Evolutionary conservation across 1,140 invertebrate genomes (phyloP), one percentile per base, ranked within the genome.

Genomic region (Drosophila mauritiana): DNA sequence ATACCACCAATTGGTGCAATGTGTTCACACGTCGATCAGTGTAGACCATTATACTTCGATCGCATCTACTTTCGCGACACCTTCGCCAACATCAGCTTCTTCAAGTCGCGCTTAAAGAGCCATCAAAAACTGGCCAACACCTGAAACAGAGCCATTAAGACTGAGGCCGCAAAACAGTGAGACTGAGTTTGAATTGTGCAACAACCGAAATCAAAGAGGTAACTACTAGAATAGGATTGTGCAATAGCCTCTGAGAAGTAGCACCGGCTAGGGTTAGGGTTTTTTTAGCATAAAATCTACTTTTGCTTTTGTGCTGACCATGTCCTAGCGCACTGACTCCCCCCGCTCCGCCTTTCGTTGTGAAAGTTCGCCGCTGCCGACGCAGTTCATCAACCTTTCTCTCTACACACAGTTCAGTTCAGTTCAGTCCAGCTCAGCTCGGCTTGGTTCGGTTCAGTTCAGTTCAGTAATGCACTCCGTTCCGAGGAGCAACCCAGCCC

Each of bases 101-200:
- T 91, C 80, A 91, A 91, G 70, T 91, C 90, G 83, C 90, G 90
- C 70, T 91, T 91, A 91, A 91, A 91, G 80, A 70, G 82, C 74
- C 20, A 55, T 22, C 69, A 48, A 59, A 62, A 53, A 45, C 54
- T 78, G 69, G 78, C 80, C 76, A 78, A 88, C 55, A 89, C 84
- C 81, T 88, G 84, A 88, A 70, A 57, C 48, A 40, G 59, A 53
- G 25, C 46, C 31, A n/a, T 25, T 73, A 74, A 80, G 76, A 84
- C 80, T 85, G 82, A 85, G 56, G n/a, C 36, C 46, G 67, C 56
- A 48, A n/a, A 36, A 65, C 59, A 58, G 25, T 58, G 54, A 73
- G 70, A 65, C 57, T 70, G 43, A 77, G 36, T 52, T 42, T 13
- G 59, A 62, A 63, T 54, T 58, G 55, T 58, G 65, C 64, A 76